Evolutionary conservation across 2,113 vertebrate species (phyloP).

Genomic region (Bubo blakistoni): DNA sequence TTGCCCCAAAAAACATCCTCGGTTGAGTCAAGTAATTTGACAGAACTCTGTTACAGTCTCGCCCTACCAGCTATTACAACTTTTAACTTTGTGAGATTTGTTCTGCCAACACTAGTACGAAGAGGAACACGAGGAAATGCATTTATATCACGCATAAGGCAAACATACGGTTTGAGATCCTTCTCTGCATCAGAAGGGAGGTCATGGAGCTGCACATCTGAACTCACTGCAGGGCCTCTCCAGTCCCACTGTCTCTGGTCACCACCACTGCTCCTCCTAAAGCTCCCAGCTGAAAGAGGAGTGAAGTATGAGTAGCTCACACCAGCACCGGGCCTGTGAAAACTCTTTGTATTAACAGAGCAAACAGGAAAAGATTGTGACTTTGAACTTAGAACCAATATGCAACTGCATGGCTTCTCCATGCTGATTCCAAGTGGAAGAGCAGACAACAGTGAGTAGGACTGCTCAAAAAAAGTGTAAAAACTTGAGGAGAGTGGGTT

Average conservation of each 20-base stretch:
- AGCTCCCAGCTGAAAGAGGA: constrained; percentile 74
- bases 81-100: background rate
- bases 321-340: background rate
- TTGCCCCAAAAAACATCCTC: background rate
- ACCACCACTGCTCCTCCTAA: constrained; percentile 70
- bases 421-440: background rate
- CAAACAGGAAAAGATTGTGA: background rate
- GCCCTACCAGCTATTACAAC: background rate
- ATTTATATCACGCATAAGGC: background rate
- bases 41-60: background rate
- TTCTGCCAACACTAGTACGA: background rate
- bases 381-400: background rate
- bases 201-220: constrained; percentile 70
- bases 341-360: background rate
- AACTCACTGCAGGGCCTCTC: constrained; percentile 64
- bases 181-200: background rate
- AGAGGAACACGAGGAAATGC: background rate
- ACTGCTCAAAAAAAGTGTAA: background rate
- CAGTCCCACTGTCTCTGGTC: constrained; percentile 75
- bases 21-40: background rate
- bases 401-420: background rate
- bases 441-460: background rate
- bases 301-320: background rate
- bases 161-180: constrained; percentile 13
- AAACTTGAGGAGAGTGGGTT: background rate